A percentile compares a stretch with the other conserved stretches of the same genome.
Conservation (phyloP, 2,888 invertebrate genomes). For the Helleia helle region DNA sequence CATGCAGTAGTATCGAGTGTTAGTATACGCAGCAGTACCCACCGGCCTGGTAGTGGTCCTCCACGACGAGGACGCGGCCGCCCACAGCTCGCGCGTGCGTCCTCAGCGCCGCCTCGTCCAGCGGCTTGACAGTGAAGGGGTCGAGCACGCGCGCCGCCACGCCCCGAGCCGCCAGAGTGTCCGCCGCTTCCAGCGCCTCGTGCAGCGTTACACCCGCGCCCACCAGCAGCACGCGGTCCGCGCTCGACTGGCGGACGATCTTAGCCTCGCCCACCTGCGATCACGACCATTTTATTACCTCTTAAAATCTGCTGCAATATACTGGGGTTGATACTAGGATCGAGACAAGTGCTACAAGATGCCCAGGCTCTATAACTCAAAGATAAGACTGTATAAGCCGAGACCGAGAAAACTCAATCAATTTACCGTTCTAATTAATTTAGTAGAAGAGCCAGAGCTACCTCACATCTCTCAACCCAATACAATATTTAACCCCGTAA, state of each 20-base stretch:
- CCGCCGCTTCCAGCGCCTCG: conserved; percentile 91
- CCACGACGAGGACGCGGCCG: conserved; percentile 91
- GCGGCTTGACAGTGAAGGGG: conserved; percentile 96
- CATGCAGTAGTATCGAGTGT: no score
- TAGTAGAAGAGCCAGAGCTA: no score
- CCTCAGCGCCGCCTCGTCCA: conserved; percentile 86
- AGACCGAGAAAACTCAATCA: no score
- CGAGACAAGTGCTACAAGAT: no score
- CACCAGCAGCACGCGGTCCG: conserved; percentile 89
- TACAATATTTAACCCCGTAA: no score
- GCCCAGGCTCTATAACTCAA: no score
- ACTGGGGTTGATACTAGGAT: no score
- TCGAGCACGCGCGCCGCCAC: conserved; percentile 90
- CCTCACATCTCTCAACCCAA: no score
- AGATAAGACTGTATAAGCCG: no score
- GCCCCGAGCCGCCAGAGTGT: conserved; percentile 78
- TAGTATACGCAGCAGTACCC: no score
- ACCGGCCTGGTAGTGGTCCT: conserved; percentile 97
- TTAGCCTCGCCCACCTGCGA: conserved; percentile 82
- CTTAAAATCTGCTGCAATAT: no score
- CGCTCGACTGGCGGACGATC: conserved; percentile 81
- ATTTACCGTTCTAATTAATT: no score
- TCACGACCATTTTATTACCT: background rate
- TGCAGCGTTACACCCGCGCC: conserved; percentile 96
- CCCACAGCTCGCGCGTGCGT: conserved; percentile 84